Percentiles rank a stretch among this genome's conserved stretches.
phyloP scores from a whole-genome alignment of 30 jellyfish, hydroid and myxozoan species.

The Aurelia sp. region DNA sequence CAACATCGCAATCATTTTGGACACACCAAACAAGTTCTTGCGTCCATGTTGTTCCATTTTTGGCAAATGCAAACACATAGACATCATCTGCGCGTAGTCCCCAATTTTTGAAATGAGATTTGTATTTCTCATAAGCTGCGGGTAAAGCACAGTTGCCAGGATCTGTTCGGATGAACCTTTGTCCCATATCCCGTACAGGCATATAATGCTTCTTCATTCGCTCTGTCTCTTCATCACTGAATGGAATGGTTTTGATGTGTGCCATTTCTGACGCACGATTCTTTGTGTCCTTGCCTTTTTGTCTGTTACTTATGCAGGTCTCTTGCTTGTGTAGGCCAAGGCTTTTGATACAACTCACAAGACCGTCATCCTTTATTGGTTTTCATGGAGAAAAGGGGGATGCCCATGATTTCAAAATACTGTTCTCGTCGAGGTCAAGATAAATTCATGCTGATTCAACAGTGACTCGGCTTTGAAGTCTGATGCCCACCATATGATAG shows the following conservation, averaged over 20 bases:
- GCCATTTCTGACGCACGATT: background rate
- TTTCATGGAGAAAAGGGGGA: no score
- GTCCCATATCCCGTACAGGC: background rate
- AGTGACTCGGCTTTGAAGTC: no score
- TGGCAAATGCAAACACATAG: constrained; percentile 25
- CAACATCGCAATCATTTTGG: background rate
- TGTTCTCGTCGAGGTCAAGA: no score
- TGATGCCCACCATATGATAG: no score
- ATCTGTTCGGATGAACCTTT: constrained; percentile 15
- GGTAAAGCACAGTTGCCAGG: constrained; percentile 48
- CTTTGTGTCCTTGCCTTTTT: no score
- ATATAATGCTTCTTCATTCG: background rate
- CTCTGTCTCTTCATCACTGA: background rate
- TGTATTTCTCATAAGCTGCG: constrained; percentile 36
- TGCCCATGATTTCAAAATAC: no score
- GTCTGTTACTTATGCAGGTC: no score
- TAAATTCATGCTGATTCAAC: no score
- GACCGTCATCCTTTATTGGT: no score
- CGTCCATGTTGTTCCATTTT: constrained; percentile 67
- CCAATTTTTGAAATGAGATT: constrained; percentile 1
- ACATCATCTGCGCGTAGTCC: constrained; percentile 35
- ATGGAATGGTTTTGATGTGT: background rate
- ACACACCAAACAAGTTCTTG: constrained; percentile 31
- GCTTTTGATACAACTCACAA: no score
- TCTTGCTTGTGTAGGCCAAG: no score